A percentile compares a stretch with the other conserved stretches of the same genome.
phyloP scores from a whole-genome alignment of 1,140 invertebrate species.

The Diuraphis noxia region DNA sequence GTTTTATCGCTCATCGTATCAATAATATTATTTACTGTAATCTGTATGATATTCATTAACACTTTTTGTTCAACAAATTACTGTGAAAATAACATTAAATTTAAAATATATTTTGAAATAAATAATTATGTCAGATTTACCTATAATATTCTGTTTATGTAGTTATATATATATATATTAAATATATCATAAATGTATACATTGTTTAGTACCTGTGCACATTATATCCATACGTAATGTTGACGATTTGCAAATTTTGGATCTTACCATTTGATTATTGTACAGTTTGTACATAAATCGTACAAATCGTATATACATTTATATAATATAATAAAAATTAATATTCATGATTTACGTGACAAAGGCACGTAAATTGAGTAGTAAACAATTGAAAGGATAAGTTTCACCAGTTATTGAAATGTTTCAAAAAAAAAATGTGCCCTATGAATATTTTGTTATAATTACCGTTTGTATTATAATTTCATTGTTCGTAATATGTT shows the following conservation, averaged over 20 bases:
- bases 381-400: not conserved
- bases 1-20: not conserved
- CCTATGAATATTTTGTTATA: not conserved
- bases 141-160: no score
- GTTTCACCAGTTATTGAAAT: not conserved
- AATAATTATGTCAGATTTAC: no score
- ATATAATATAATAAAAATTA: not conserved
- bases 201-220: no score
- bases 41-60: not conserved
- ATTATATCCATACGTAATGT: no score
- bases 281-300: no score
- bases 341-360: not conserved
- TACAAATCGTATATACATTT: no score
- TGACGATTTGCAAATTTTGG: no score
- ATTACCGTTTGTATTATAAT: not conserved
- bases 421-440: not conserved
- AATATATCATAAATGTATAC: no score
- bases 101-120: no score
- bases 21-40: not conserved
- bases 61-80: not conserved
- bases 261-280: no score
- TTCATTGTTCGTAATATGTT: constrained; percentile 48
- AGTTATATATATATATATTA: no score
- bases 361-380: not conserved
- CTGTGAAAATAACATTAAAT: no score